Percentiles rank a stretch among this genome's conserved stretches.
Evolutionary conservation across 2,797 vertebrate genomes (phyloP).

Genomic region (Helicolenus hilgendorfi): DNA sequence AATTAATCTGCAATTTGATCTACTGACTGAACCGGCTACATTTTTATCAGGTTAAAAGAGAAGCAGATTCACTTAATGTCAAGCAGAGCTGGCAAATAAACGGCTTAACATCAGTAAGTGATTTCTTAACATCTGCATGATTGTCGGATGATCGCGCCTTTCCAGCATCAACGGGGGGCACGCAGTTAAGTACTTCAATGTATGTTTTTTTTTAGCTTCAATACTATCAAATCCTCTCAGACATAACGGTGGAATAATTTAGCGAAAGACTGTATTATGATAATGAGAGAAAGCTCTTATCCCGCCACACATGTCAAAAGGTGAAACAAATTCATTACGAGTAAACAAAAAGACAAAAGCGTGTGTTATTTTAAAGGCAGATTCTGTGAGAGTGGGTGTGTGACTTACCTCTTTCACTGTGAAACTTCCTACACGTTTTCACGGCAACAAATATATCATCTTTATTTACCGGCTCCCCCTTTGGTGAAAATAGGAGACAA

Average conservation of each 20-base stretch:
- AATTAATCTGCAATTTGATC: slow-evolving; percentile 47
- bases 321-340: slow-evolving; percentile 47
- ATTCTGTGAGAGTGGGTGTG: not conserved
- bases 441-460: slow-evolving; percentile 96
- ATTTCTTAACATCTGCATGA: slow-evolving; percentile 20
- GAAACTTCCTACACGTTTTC: slow-evolving; percentile 98
- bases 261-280: not conserved
- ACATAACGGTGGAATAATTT: not conserved
- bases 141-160: slow-evolving; percentile 11
- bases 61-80: slow-evolving; percentile 34
- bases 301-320: slow-evolving; percentile 26
- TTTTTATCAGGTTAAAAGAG: slow-evolving; percentile 38
- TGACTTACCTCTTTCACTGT: slow-evolving; percentile 95
- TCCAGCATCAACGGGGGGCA: not conserved
- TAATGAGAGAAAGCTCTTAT: slow-evolving; percentile 6
- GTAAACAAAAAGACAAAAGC: slow-evolving; percentile 20
- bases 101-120: not conserved
- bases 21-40: slow-evolving; percentile 20
- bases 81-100: slow-evolving; percentile 8
- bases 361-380: not conserved
- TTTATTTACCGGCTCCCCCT: slow-evolving; percentile 93
- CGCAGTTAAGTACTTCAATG: not conserved
- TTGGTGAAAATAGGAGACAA: slow-evolving; percentile 49
- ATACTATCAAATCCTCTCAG: slow-evolving; percentile 21
- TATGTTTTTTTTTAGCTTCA: not conserved